phyloP scores from a whole-genome alignment of 2,797 vertebrate genomes.

The Momotus momota region DNA sequence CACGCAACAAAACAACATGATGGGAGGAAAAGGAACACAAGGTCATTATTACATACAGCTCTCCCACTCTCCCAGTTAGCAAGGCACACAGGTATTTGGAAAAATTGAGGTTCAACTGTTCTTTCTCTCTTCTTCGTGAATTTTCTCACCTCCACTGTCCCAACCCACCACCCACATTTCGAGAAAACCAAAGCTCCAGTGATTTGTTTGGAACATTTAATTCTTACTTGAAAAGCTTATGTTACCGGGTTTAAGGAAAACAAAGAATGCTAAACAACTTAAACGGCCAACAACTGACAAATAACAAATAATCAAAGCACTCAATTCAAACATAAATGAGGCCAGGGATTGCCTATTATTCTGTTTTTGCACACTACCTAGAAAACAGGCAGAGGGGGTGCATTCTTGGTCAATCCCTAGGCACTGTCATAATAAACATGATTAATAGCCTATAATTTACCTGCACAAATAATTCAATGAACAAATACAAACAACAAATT shows the following conservation, averaged over 20 bases:
- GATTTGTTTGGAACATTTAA: conserved; percentile 38
- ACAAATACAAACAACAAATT: conserved; percentile 60
- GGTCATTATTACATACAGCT: neutral
- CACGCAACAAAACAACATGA: neutral
- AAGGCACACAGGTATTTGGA: neutral
- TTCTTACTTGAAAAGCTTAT: conserved; percentile 38
- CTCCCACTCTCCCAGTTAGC: neutral
- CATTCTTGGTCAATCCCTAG: conserved; percentile 52
- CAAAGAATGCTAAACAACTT: conserved; percentile 52
- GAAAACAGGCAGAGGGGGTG: conserved; percentile 28
- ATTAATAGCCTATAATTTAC: conserved; percentile 71
- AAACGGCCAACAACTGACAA: conserved; percentile 43
- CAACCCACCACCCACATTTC: conserved; percentile 35
- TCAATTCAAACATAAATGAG: conserved; percentile 64
- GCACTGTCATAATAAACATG: conserved; percentile 63
- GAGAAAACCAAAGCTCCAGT: conserved; percentile 5
- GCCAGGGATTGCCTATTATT: conserved; percentile 61
- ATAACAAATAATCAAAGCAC: conserved; percentile 69
- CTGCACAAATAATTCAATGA: conserved; percentile 68
- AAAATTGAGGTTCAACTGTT: conserved; percentile 25
- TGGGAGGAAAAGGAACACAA: neutral
- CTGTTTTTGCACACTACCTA: conserved; percentile 37
- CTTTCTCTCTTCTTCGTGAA: neutral
- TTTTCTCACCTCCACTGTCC: conserved; percentile 43
- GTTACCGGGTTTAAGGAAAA: conserved; percentile 32